These are phyloP conservation scores for Agelaius phoeniceus DNA, from an alignment of 2,113 vertebrate genomes.

Conservation along the genomic window DNA sequence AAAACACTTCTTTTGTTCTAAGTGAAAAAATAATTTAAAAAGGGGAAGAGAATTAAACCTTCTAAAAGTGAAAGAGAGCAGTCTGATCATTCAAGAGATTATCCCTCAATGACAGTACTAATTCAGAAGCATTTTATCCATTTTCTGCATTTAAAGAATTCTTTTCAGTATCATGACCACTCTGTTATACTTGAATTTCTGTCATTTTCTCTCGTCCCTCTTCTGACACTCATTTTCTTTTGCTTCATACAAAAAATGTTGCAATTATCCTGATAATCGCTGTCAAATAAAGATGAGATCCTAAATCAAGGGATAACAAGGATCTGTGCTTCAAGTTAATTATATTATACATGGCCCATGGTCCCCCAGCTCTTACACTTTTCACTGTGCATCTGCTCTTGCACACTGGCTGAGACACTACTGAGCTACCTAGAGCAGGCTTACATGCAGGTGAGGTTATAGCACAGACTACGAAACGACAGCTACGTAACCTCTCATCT, in stretches of 20 bases:
- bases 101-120: not conserved
- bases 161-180: not conserved
- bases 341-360: not conserved
- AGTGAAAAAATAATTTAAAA: not conserved
- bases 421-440: not conserved
- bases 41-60: not conserved
- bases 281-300: slow-evolving; percentile 16
- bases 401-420: not conserved
- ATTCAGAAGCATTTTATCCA: not conserved
- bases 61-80: not conserved
- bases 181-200: not conserved
- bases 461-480: not conserved
- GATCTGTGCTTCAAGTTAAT: not conserved
- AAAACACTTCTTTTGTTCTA: not conserved
- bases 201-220: not conserved
- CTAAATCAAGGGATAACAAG: not conserved
- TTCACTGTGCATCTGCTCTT: not conserved
- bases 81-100: not conserved
- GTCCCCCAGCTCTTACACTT: not conserved
- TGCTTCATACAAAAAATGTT: not conserved
- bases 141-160: not conserved
- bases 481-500: not conserved
- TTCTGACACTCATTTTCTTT: not conserved
- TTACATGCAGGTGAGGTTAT: not conserved
- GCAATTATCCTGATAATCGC: not conserved